Percentiles rank a stretch among this genome's conserved stretches.
These are phyloP conservation scores for Alcedo atthis DNA, from an alignment of 2,797 vertebrate species.

Conservation along the genomic window DNA sequence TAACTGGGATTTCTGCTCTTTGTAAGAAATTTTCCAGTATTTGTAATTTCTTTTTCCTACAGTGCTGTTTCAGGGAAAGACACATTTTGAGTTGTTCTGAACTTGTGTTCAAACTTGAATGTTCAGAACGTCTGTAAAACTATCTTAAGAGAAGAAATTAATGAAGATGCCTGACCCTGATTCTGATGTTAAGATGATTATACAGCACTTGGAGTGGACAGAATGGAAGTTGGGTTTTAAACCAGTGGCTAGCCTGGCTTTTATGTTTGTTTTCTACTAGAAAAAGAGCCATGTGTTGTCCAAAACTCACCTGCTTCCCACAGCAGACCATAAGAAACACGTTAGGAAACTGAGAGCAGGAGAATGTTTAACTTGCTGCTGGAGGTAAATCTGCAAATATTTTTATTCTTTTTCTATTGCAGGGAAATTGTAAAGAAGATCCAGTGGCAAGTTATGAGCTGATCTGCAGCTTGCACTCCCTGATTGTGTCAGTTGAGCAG, in stretches of 20 bases:
- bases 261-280: neutral
- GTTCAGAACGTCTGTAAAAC: neutral
- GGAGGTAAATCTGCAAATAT: neutral
- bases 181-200: neutral
- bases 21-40: neutral
- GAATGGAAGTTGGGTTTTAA: neutral
- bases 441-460: constrained; percentile 87
- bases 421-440: constrained; percentile 78
- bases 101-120: neutral
- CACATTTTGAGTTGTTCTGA: neutral
- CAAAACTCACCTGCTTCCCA: neutral
- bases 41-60: neutral
- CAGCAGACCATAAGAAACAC: neutral
- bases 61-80: neutral
- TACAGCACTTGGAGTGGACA: neutral
- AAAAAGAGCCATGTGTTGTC: neutral
- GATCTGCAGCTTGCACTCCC: constrained; percentile 89
- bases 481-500: constrained; percentile 92
- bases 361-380: neutral
- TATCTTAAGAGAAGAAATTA: neutral
- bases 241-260: neutral
- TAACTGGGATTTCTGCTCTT: neutral
- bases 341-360: neutral
- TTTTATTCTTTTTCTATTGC: constrained; percentile 8
- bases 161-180: accelerated